Base-by-base conservation (phyloP, 1,140 invertebrate species). In the Eueides isabella region DNA sequence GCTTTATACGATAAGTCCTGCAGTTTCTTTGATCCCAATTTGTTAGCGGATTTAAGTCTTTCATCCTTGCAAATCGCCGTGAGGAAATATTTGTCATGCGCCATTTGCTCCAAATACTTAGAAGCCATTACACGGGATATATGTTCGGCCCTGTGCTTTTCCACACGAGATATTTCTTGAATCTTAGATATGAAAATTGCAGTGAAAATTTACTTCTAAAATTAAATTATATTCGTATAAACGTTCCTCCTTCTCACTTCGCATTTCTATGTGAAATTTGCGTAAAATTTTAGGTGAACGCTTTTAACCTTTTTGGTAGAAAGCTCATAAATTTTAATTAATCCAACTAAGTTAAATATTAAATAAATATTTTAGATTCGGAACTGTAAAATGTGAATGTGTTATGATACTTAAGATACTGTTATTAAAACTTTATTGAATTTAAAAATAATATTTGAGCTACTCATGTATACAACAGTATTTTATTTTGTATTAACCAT, bases 81-180 rank as follows among this genome's bases (percentile, higher is more conserved):
- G 61, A 92, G 85, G 67, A 92, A 92, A 81, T 90, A 83, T 81
- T 92, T 92, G 79, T 92, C 91, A 67, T 92, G 88, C 29, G 89
- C 89, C 91, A 92, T 92, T 82, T 88, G 85, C 68, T 87, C 86
- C 73, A 92, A 85, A 86, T 92, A 92, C 81, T 91, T 92, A 23
- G 87, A 91, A 33, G 89, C 85, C 89, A 92, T 91, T 80, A 91
- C 73, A 28, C 89, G 87, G 65, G 88, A 88, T 76, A 87, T 90
- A 79, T 86, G 88, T 68, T 87, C 82, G n/a, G 78, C 70, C 69
- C 80, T 87, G 41, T 91, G 89, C 77, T 87, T 87, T 78, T 91
- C 88, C 41, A 85, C 79, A 1, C 82, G 83, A 61, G 88, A 89
- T 69, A 90, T 86, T 82, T 92, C 89, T 83, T 87, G 80, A 35